Percentiles rank a stretch among this genome's conserved stretches.
These are phyloP conservation scores for Callipepla californica DNA, from an alignment of 2,113 vertebrate species.

Conservation along the genomic window DNA sequence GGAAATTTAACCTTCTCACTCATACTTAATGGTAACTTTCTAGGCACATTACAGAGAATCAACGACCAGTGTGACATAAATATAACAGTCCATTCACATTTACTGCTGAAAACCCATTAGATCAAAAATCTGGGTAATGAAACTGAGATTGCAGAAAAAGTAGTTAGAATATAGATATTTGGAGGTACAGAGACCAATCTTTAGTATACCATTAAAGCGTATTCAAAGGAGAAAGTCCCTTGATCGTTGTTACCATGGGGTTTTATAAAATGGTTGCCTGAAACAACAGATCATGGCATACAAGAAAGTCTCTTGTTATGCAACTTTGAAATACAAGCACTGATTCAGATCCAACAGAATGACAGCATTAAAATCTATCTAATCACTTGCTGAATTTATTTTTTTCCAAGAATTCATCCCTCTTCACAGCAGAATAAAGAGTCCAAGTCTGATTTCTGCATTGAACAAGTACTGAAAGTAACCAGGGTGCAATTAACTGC, in stretches of 20 bases:
- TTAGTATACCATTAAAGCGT: background rate
- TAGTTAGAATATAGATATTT: background rate
- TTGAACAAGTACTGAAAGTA: background rate
- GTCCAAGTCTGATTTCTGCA: background rate
- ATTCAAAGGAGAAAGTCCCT: background rate
- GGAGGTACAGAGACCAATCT: rapidly evolving
- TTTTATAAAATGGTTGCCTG: background rate
- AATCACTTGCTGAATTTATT: background rate
- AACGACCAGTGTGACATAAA: background rate
- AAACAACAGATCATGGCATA: background rate
- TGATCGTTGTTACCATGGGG: background rate
- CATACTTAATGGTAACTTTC: background rate
- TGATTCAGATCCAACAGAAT: background rate
- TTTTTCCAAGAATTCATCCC: background rate
- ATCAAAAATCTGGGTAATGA: background rate
- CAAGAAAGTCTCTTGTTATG: background rate
- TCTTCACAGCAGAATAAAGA: background rate
- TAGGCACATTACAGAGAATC: background rate
- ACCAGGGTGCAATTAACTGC: background rate
- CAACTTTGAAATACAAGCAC: background rate
- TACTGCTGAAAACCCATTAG: background rate
- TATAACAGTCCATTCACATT: background rate
- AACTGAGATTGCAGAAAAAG: background rate
- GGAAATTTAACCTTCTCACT: background rate
- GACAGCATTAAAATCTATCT: background rate